Evolutionary conservation across 35 echinoderm and acorn worm species (phyloP), one percentile per base, ranked within the genome.

Genomic region (Patiria miniata): DNA sequence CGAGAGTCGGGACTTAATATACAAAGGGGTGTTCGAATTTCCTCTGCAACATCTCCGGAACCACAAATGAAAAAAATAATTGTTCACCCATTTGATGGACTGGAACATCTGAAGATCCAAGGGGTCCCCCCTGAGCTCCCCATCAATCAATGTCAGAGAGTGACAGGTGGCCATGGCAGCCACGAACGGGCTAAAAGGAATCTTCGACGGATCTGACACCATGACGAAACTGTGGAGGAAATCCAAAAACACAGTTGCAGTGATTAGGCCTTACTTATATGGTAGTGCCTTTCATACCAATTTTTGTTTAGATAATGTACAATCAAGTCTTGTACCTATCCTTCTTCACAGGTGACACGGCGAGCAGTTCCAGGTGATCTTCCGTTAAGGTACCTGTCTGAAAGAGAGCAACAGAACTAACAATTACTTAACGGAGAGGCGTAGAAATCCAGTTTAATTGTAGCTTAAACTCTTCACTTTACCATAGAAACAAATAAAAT

Each of bases 101-200:
- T 99, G 85, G 68, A 99, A 99, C 96, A 99, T 99, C 76, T 99
- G 96, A 3, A 95, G 81, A 22, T 99, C 96, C 2, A 99, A 56
- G 8, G 95, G 96, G 42, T 99, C 96, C 7, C 96, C 96, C 37
- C 84, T 82, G 19, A 99, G 78, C 85, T 99, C 87, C n/a, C 90
- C 96, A 23, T 99, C 96, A 36, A 99, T 99, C 8, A 94, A 61
- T 9, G 96, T 99, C 7, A 99, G 38, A 0, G 96, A 99, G 39
- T 99, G 96, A 86, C 96, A 95, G 5, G 96, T 95, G 0, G 93
- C 92, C 96, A 99, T 99, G 3, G 87, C 90, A 18, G 86, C 89
- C 6, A 92, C 78, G 39, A 99, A 94, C 1, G 96, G 96, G 16
- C 96, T 87, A 85, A 91, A 91, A 12, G 86, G 82, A 10, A 99